Evolutionary conservation across 1,140 invertebrate species (phyloP), one percentile per base, ranked within the genome.

Genomic region (Calliphora vicina): DNA sequence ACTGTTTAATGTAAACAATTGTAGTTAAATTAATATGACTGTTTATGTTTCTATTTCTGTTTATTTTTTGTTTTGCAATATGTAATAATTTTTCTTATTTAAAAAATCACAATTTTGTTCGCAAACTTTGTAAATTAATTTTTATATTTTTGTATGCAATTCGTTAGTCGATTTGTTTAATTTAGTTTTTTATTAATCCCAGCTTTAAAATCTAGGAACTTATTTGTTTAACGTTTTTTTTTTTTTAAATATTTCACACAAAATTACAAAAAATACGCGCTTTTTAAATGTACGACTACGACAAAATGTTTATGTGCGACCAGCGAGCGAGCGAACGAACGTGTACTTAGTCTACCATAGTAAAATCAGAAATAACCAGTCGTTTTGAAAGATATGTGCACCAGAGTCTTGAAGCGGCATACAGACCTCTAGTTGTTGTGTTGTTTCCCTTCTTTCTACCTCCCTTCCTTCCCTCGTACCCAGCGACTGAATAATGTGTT

Each of bases 311-410:
- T 78, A 78, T 78, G 15, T 73, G 78, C 35, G 74, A 43, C 74
- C 74, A 78, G 83, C 83, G 85, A 86, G 84, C 84, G 84, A 85
- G 83, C 85, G 78, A 84, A 86, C 85, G 87, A 87, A 85, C 88
- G 86, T 87, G 88, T 85, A 88, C 88, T 88, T 84, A 85, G 85
- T 84, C 84, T 86, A 73, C 81, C 88, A 87, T 88, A 86, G 86
- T 88, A 86, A 88, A 89, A 88, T 89, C 88, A 88, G 85, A 88
- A 89, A 89, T 89, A 89, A 89, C 86, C 86, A 82, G 71, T 57
- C 81, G 81, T 72, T 29, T 23, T 82, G 81, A 71, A 82, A 82
- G 81, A 82, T 82, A 82, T 35, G 81, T 72, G 61, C 67, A 72
- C 35, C 35, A 82, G 71, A 82, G 81, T 73, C 81, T 82, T 27